Conservation (phyloP, 2,113 vertebrate species). For the Ceyx cyanopectus region DNA sequence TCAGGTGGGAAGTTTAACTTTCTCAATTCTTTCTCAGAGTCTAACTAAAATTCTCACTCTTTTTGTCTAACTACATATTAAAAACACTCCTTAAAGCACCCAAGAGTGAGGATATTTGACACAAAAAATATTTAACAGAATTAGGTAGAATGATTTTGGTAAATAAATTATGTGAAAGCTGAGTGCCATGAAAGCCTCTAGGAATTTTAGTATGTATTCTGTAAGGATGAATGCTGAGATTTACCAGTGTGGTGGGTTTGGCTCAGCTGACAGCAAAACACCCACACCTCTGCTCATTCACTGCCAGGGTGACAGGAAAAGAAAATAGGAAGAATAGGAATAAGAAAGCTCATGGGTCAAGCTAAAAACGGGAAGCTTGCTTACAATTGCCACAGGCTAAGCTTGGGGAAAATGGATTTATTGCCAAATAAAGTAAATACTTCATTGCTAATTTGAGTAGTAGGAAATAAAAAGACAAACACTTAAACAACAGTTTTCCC, state of each 20-base stretch:
- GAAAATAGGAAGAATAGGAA: background rate
- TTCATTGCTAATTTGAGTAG: background rate
- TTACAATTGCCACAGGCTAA: background rate
- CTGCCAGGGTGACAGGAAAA: background rate
- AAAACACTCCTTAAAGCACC: background rate
- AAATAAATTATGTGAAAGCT: background rate
- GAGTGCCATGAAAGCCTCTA: background rate
- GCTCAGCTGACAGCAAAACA: background rate
- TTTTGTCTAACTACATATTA: background rate
- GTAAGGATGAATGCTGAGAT: background rate
- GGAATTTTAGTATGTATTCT: background rate
- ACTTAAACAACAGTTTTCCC: background rate
- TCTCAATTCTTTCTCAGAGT: background rate
- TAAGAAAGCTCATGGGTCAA: background rate
- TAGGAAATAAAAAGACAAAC: background rate
- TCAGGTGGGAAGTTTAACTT: background rate
- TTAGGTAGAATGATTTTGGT: background rate
- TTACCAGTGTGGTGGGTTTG: background rate
- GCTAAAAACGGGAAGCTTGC: background rate
- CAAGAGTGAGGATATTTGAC: background rate
- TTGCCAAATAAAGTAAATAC: background rate
- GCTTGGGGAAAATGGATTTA: background rate
- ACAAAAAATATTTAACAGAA: background rate
- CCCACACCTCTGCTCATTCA: background rate
- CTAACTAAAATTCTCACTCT: background rate